Base-by-base conservation (phyloP, 1,140 invertebrate genomes). In the Anastrepha ludens region DNA sequence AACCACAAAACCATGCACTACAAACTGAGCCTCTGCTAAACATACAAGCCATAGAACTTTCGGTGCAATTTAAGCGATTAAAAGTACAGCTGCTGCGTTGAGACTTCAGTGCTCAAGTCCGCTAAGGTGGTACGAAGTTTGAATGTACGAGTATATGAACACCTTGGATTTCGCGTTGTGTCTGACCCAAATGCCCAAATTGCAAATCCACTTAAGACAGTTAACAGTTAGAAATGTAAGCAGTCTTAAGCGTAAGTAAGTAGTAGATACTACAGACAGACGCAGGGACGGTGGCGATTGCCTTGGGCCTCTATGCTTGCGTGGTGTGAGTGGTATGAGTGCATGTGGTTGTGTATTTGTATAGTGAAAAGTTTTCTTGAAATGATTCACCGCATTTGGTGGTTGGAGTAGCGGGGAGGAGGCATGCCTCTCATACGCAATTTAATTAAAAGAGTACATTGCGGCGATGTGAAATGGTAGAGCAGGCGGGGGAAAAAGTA, bases 111-210 rank as follows among this genome's bases (percentile, higher is more conserved):
- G 15, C 17, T 17, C 11, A 29, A 2, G n/a, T 67, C n/a, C 29
- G 6, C 64, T 67, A 67, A 11, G 64, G 64, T 39, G 64, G 64
- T 39, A 67, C 64, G 29, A 67, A 29, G 64, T 67, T 11, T 39
- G n/a, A 17, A 15, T 5, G 5, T 5, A 5, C 17, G 29, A 67
- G 11, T 29, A 4, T 17, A 17, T 7, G 67, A 47, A 70, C 67
- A 74, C 74, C 74, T 55, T 55, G 74, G 47, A 55, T 81, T 81
- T 55, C 47, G 74, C 8, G 44, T 55, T 81, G 74, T 81, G 74
- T 81, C n/a, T 81, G 85, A 86, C 85, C 85, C 85, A 86, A 86
- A 86, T 86, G 85, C 85, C 85, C 55, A 86, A 86, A 62, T 86
- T 62, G 85, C 85, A 86, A 86, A 86, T 86, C 85, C 85, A 86